Conservation (phyloP, 2,113 vertebrate species). For the Phrynosoma blainvillii region DNA sequence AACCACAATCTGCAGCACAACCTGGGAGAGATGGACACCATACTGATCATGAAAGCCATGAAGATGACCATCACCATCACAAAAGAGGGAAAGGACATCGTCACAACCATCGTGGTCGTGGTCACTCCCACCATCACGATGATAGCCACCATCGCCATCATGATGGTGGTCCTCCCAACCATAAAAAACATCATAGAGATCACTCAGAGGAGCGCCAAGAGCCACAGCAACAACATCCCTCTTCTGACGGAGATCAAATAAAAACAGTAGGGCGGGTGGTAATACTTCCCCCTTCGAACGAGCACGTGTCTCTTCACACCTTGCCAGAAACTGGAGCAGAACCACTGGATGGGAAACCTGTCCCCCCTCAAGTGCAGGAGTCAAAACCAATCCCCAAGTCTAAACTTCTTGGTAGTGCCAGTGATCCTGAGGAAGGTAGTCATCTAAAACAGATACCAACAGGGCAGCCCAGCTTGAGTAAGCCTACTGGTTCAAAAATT, state of each 20-base stretch:
- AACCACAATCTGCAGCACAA: not conserved
- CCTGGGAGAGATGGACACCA: not conserved
- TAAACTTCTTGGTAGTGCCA: not conserved
- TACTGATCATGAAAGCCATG: not conserved
- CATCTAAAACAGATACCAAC: not conserved
- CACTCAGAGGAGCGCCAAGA: not conserved
- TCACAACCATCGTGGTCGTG: not conserved
- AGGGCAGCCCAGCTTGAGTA: not conserved
- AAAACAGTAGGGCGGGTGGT: slow-evolving; percentile 56
- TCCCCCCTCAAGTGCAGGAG: slow-evolving; percentile 8
- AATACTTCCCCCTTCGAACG: slow-evolving; percentile 45
- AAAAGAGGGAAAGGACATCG: not conserved
- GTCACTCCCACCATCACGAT: not conserved
- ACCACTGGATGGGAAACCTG: slow-evolving; percentile 1
- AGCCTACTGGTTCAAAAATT: slow-evolving; percentile 36
- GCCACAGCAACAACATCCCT: not conserved
- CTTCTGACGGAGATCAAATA: not conserved
- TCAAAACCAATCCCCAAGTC: rapidly evolving
- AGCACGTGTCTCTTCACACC: slow-evolving; percentile 37
- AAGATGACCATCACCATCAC: slow-evolving; percentile 8
- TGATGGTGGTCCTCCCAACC: not conserved
- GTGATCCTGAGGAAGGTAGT: not conserved
- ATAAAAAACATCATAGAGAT: not conserved
- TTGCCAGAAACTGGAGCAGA: not conserved
- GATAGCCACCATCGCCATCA: too few relatives aligned